Evolutionary conservation across 2,888 invertebrate genomes (phyloP), one percentile per base, ranked within the genome.

Genomic region (Macropis europaea): DNA sequence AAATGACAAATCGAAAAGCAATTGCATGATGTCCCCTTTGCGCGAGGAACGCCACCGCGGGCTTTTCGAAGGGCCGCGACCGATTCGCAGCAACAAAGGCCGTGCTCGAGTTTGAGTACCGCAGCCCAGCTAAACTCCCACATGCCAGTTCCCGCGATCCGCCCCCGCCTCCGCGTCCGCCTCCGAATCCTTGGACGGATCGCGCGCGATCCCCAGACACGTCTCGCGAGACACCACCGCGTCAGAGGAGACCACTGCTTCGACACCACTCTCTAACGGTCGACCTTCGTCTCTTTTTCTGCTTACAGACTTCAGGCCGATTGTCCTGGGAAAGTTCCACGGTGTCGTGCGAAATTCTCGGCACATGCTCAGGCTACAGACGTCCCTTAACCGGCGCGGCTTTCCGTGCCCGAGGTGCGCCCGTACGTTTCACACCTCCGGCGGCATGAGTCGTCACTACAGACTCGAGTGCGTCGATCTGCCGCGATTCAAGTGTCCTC

Each of bases 401-500:
- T 86, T 82, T 50, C 63, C 85, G 1, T 87, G 86, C 62, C 86
- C 85, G 6, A 82, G 79, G 52, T 87, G 88, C 34, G 54, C 80
- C 28, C 78, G 84, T 28, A 76, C 73, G 7, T 87, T 87, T 76
- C 78, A 75, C 59, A 86, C 84, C 2, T 68, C 76, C 11, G 82
- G 83, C 13, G 86, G 83, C 30, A 84, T 84, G 82, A 82, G 79
- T 15, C 83, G 86, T 2, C 86, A 86, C 61, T 85, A 82, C 69
- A 79, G 83, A 32, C 70, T 85, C 43, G 86, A 87, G 59, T 87
- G 84, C 68, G 86, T 84, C 32, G 84, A 84, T 60, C 57, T 82
- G 17, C 86, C 86, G 11, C 82, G 86, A 28, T 87, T 87, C 75
- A 83, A 87, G 70, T 87, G 86, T 60, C 83, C 84, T 7, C 74